These are phyloP conservation scores for Hippocampus comes DNA, from an alignment of 2,113 vertebrate genomes.

Conservation along the genomic window DNA sequence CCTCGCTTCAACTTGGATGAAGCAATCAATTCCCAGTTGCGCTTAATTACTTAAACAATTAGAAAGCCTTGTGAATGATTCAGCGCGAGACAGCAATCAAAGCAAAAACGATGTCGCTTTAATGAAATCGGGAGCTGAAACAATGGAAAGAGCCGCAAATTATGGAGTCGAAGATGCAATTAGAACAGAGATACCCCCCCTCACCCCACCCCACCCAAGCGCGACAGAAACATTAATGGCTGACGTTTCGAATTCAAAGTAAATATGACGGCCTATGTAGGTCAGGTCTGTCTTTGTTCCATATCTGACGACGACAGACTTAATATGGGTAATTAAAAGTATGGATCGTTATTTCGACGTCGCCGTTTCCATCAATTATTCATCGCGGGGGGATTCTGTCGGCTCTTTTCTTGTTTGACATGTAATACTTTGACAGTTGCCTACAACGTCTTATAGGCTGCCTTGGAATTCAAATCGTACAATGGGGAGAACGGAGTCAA, in stretches of 20 bases:
- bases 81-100: slow-evolving; percentile 23
- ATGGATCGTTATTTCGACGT: slow-evolving; percentile 11
- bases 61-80: slow-evolving; percentile 40
- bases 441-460: slow-evolving; percentile 16
- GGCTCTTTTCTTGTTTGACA: slow-evolving; percentile 17
- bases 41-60: slow-evolving; percentile 37
- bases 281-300: slow-evolving; percentile 25
- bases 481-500: neutral
- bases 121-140: slow-evolving; percentile 9
- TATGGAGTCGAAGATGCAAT: neutral
- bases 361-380: slow-evolving; percentile 20
- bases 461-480: slow-evolving; percentile 6
- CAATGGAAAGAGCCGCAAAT: neutral
- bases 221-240: neutral
- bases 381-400: slow-evolving; percentile 9
- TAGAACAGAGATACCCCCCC: slow-evolving; percentile 4
- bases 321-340: slow-evolving; percentile 34
- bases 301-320: slow-evolving; percentile 20
- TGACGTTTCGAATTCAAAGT: slow-evolving; percentile 25
- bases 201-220: too few species aligned
- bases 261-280: slow-evolving; percentile 18
- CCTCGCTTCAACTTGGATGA: slow-evolving; percentile 29
- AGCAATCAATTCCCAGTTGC: slow-evolving; percentile 27
- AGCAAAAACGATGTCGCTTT: slow-evolving; percentile 17
- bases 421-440: slow-evolving; percentile 13